Evolutionary conservation across 2,888 invertebrate genomes (phyloP).

Genomic region (Philaethria dido): DNA sequence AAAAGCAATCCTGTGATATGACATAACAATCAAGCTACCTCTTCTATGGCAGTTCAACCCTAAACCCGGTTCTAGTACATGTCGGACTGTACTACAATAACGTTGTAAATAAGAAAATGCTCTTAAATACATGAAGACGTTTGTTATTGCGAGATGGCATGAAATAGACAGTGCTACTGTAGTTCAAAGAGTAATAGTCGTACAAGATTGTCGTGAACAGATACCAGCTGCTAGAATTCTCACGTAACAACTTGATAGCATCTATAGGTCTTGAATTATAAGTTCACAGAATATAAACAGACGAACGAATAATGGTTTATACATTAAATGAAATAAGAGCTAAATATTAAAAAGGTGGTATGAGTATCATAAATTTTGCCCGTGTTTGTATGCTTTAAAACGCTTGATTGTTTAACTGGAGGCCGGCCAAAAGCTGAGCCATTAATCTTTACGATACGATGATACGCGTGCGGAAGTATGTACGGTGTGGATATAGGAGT

Average conservation of each 20-base stretch:
- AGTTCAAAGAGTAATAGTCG: conserved; percentile 15
- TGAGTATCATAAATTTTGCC: conserved; percentile 66
- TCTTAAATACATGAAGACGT: not conserved
- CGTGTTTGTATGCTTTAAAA: conserved; percentile 65
- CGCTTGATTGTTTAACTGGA: conserved; percentile 76
- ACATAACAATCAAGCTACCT: too few relatives aligned
- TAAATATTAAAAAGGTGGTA: conserved; percentile 63
- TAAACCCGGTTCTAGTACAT: not conserved
- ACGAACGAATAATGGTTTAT: conserved; percentile 51
- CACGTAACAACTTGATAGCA: conserved; percentile 18
- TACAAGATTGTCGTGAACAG: conserved; percentile 40
- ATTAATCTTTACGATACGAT: conserved; percentile 47
- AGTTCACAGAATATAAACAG: conserved; percentile 54
- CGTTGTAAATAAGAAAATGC: not conserved
- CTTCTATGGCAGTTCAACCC: not conserved
- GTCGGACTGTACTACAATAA: not conserved
- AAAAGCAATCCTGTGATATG: too few relatives aligned
- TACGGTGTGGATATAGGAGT: conserved; percentile 25
- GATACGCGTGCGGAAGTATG: conserved; percentile 49
- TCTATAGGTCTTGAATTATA: conserved; percentile 31
- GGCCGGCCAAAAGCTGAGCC: conserved; percentile 63
- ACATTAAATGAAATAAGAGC: conserved; percentile 60
- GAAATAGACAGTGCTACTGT: conserved; percentile 21
- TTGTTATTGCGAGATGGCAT: not conserved
- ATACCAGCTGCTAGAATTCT: conserved; percentile 30